Percentiles rank a stretch among this genome's conserved stretches.
phyloP scores from a whole-genome alignment of 2,113 vertebrate genomes.

The Scytalopus superciliaris region DNA sequence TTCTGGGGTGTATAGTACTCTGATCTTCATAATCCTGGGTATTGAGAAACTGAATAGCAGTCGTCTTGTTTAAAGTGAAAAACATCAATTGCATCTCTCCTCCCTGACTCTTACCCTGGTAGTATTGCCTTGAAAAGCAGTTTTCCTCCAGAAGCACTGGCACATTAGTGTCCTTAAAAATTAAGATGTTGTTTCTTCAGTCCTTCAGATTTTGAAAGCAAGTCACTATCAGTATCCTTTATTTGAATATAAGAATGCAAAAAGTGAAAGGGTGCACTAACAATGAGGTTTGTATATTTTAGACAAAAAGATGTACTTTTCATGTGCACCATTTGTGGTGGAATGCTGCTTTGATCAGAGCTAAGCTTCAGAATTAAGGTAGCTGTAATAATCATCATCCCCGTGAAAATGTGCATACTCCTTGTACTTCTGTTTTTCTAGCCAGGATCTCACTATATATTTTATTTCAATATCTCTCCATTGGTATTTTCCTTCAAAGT shows the following conservation, averaged over 20 bases:
- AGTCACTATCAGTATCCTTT: not conserved
- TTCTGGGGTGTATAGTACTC: constrained; percentile 49
- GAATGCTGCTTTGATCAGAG: constrained; percentile 41
- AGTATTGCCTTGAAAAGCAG: not conserved
- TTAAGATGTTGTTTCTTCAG: not conserved
- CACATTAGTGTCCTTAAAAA: not conserved
- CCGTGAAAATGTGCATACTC: not conserved
- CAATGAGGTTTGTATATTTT: not conserved
- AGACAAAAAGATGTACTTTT: not conserved
- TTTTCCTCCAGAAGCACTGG: constrained; percentile 15
- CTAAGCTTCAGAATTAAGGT: not conserved
- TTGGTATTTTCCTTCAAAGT: constrained; percentile 24
- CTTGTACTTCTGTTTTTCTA: not conserved
- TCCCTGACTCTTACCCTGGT: constrained; percentile 37
- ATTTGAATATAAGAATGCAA: not conserved
- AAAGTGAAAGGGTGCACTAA: not conserved
- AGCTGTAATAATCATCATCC: not conserved
- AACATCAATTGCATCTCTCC: constrained; percentile 55
- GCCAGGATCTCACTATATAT: not conserved
- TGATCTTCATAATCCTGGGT: constrained; percentile 68
- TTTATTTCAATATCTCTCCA: not conserved
- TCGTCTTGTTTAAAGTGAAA: constrained; percentile 65
- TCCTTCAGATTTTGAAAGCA: not conserved
- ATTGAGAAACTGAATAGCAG: constrained; percentile 59
- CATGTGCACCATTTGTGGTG: not conserved